phyloP scores from a whole-genome alignment of 2,113 vertebrate species.

The Apaloderma vittatum region DNA sequence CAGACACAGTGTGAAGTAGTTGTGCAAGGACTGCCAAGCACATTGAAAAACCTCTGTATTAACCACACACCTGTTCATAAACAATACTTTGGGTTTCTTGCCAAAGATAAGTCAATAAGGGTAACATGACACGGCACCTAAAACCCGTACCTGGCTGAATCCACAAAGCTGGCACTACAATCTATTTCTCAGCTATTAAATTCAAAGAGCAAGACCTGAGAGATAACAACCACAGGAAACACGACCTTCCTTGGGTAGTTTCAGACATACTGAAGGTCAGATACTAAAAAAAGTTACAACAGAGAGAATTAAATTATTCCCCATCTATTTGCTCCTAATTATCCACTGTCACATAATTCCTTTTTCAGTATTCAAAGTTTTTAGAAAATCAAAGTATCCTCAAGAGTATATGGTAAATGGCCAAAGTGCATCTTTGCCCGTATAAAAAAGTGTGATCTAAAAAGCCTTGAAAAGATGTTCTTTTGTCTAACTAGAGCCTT shows the following conservation, averaged over 20 bases:
- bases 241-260: neutral
- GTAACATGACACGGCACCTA: constrained; percentile 35
- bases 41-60: constrained; percentile 46
- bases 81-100: constrained; percentile 27
- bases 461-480: neutral
- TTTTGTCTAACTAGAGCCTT: neutral
- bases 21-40: constrained; percentile 48
- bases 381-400: neutral
- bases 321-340: neutral
- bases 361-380: neutral
- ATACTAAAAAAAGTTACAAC: neutral
- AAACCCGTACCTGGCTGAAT: constrained; percentile 38
- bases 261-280: neutral
- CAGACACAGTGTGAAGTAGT: constrained; percentile 65
- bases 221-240: neutral
- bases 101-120: constrained; percentile 25
- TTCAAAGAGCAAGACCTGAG: constrained; percentile 18
- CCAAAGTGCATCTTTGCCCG: neutral
- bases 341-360: neutral
- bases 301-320: neutral
- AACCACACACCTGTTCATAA: constrained; percentile 50
- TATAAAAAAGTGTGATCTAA: neutral
- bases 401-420: neutral
- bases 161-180: constrained; percentile 2
- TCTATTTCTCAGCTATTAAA: constrained; percentile 17